A percentile compares a stretch with the other conserved stretches of the same genome.
Conservation (phyloP, 1,140 invertebrate species). For the Drosophila pseudoobscura region DNA sequence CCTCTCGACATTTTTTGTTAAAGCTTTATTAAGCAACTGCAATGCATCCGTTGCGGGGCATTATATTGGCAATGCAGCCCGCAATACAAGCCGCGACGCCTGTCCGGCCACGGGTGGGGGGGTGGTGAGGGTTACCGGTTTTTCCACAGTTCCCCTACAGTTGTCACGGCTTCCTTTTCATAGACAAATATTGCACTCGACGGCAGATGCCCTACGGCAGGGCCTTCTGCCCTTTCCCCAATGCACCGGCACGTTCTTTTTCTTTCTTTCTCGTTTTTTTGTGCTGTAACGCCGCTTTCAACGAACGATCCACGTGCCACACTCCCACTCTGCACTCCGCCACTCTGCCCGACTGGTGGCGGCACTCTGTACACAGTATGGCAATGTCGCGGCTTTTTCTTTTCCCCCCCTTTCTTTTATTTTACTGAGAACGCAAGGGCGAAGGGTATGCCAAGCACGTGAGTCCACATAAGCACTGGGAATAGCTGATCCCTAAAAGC, state of each 20-base stretch:
- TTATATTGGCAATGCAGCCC: conserved; percentile 47
- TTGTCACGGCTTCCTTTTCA: conserved; percentile 70
- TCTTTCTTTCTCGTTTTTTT: conserved; percentile 4
- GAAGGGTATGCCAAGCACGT: no score
- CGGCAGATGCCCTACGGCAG: conserved; percentile 59
- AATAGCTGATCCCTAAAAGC: no score
- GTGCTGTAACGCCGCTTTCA: conserved; percentile 43
- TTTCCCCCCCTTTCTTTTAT: conserved; percentile 36
- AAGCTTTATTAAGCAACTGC: conserved; percentile 60
- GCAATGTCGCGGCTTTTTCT: conserved; percentile 69
- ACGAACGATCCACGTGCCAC: conserved; percentile 29
- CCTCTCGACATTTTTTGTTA: conserved; percentile 19
- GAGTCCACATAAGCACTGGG: no score
- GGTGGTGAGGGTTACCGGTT: no score
- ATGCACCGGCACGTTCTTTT: conserved; percentile 38
- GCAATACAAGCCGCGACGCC: neutral
- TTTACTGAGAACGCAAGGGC: conserved; percentile 6
- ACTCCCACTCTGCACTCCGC: neutral
- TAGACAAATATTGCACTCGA: conserved; percentile 70
- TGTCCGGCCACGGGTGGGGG: neutral
- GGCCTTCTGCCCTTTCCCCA: conserved; percentile 57
- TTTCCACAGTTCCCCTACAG: conserved; percentile 21
- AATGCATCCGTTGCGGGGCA: conserved; percentile 44
- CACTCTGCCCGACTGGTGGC: neutral
- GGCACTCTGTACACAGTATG: conserved; percentile 64